Conservation (phyloP, 2,113 vertebrate genomes). For the Pimephales promelas region DNA sequence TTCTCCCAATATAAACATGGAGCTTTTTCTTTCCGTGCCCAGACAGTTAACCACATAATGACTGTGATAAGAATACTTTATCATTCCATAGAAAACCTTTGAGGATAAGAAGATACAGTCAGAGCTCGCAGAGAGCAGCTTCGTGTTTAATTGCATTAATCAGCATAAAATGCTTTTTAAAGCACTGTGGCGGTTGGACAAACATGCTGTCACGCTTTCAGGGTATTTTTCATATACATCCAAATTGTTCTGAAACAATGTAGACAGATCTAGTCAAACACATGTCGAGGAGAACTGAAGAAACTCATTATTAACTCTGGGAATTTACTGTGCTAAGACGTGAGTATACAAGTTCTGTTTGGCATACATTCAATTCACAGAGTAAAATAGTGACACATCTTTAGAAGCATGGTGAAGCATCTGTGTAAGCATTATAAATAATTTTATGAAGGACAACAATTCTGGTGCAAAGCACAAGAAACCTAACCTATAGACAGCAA, state of each 20-base stretch:
- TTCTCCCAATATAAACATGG: constrained; percentile 66
- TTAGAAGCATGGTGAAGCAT: not conserved
- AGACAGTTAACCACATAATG: constrained; percentile 81
- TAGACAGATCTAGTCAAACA: constrained; percentile 67
- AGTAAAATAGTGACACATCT: not conserved
- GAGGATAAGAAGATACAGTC: constrained; percentile 81
- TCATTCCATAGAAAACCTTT: constrained; percentile 77
- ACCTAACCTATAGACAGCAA: not conserved
- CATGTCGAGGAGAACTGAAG: constrained; percentile 50
- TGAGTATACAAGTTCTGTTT: not conserved
- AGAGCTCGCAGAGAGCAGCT: constrained; percentile 75
- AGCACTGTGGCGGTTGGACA: constrained; percentile 69
- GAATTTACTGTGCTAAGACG: not conserved
- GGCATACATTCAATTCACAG: not conserved
- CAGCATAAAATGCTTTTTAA: constrained; percentile 78
- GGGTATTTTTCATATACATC: constrained; percentile 70
- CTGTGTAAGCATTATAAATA: not conserved
- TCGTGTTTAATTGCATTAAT: constrained; percentile 83
- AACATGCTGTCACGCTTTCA: constrained; percentile 67
- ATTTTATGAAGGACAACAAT: not conserved
- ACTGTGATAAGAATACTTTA: constrained; percentile 73
- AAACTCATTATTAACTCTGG: not conserved
- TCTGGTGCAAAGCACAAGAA: not conserved
- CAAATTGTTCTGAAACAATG: constrained; percentile 60
- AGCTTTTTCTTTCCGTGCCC: constrained; percentile 63